These are phyloP conservation scores for Standfussiana lucernea DNA, from an alignment of 2,888 invertebrate genomes.

Conservation along the genomic window DNA sequence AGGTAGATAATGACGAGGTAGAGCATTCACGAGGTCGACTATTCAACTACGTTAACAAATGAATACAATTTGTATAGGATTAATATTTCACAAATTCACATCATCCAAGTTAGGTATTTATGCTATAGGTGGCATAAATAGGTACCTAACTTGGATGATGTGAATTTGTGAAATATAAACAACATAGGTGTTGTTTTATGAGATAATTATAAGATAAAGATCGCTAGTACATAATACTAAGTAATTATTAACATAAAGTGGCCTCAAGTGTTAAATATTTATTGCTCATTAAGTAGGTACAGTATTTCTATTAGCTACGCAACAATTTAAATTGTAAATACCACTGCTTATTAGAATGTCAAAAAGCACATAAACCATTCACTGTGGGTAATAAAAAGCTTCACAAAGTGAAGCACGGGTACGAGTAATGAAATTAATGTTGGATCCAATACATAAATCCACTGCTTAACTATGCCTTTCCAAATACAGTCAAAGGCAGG, in stretches of 20 bases:
- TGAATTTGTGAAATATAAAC: too few relatives aligned
- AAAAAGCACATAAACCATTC: constrained; percentile 37
- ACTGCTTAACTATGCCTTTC: background rate
- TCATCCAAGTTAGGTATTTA: background rate
- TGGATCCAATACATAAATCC: background rate
- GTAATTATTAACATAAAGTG: constrained; percentile 5
- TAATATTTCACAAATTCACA: constrained; percentile 1
- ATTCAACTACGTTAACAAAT: background rate
- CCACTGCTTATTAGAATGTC: constrained; percentile 26
- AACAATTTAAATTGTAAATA: constrained; percentile 50
- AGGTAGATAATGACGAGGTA: background rate
- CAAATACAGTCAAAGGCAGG: background rate
- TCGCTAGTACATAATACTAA: constrained; percentile 17
- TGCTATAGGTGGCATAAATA: background rate
- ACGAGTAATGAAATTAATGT: constrained; percentile 4
- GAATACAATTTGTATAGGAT: background rate
- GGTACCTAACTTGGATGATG: background rate
- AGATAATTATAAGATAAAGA: constrained; percentile 25
- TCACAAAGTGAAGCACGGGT: too few relatives aligned
- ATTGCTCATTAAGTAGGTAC: constrained; percentile 36
- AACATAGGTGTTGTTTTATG: too few relatives aligned
- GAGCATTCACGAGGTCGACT: background rate
- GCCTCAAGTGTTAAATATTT: constrained; percentile 48
- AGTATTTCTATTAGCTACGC: constrained; percentile 42
- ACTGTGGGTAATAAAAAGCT: constrained; percentile 30